Conservation (phyloP, 2,888 invertebrate species). For the Thera britannica region DNA sequence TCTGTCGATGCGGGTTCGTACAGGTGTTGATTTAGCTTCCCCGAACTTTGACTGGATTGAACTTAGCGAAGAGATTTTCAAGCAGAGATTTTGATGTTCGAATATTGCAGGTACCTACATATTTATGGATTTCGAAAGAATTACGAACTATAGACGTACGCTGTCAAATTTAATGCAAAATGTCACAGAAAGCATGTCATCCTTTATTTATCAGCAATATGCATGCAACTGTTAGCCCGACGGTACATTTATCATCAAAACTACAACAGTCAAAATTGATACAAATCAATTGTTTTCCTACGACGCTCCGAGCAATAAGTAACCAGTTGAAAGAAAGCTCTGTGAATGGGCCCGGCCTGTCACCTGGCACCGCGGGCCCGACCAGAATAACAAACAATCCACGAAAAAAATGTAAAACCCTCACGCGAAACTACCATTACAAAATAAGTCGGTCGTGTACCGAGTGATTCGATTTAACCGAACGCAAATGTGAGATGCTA, state of each 20-base stretch:
- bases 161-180: constrained; percentile 1
- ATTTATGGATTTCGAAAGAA: constrained; percentile 4
- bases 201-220: constrained; percentile 19
- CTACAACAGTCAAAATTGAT: constrained; percentile 26
- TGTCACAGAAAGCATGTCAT: constrained; percentile 9
- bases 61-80: constrained; percentile 19
- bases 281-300: constrained; percentile 36
- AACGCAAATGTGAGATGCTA: constrained; percentile 79
- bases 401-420: constrained; percentile 60
- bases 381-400: constrained; percentile 49
- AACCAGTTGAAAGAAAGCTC: constrained; percentile 32
- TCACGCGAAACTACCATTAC: constrained; percentile 81
- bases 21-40: constrained; percentile 35
- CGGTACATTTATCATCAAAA: constrained; percentile 17
- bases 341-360: constrained; percentile 38
- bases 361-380: constrained; percentile 30
- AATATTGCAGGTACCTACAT: not conserved
- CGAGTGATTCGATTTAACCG: constrained; percentile 79
- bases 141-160: not conserved
- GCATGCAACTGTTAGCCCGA: constrained; percentile 19
- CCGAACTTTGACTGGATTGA: constrained; percentile 30
- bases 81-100: constrained; percentile 14
- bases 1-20: constrained; percentile 24
- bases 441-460: constrained; percentile 77
- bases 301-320: constrained; percentile 33